Conservation (phyloP, 2,888 invertebrate species). For the Linnaemya vulpina region DNA sequence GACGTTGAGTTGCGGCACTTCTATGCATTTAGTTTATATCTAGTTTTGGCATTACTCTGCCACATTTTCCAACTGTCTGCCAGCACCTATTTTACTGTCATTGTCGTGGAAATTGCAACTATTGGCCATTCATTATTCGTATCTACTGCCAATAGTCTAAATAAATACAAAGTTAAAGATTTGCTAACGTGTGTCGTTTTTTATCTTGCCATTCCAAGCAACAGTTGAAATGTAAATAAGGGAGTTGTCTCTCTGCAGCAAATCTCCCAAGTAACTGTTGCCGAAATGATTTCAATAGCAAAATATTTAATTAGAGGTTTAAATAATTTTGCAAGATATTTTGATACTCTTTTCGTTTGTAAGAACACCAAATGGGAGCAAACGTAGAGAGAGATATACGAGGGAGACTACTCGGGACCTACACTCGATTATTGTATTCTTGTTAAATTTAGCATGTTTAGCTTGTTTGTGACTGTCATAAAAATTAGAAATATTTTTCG, state of each 20-base stretch:
- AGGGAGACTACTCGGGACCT: too few relatives aligned
- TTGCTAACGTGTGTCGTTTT: slow-evolving; percentile 1
- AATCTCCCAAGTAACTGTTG: slow-evolving; percentile 12
- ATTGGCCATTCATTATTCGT: slow-evolving; percentile 44
- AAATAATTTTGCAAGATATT: slow-evolving; percentile 9
- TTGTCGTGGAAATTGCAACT: slow-evolving; percentile 37
- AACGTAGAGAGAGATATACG: too few relatives aligned
- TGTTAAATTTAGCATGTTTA: too few relatives aligned
- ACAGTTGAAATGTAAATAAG: slow-evolving; percentile 43
- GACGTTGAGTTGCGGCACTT: slow-evolving; percentile 41
- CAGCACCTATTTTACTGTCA: slow-evolving; percentile 65
- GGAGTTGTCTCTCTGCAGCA: slow-evolving; percentile 48
- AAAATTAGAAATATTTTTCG: too few relatives aligned
- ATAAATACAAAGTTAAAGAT: not conserved
- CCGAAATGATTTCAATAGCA: slow-evolving; percentile 25
- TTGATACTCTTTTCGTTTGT: not conserved
- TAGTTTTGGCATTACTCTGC: slow-evolving; percentile 9
- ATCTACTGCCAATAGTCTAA: slow-evolving; percentile 37
- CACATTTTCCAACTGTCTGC: slow-evolving; percentile 34
- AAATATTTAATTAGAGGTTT: not conserved
- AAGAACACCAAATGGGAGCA: not conserved
- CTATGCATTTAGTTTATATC: not conserved
- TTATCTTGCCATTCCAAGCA: slow-evolving; percentile 8
- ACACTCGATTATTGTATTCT: too few relatives aligned
- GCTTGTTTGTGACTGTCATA: too few relatives aligned